Evolutionary conservation across 2,113 vertebrate species (phyloP).

Genomic region (Agelaius phoeniceus): DNA sequence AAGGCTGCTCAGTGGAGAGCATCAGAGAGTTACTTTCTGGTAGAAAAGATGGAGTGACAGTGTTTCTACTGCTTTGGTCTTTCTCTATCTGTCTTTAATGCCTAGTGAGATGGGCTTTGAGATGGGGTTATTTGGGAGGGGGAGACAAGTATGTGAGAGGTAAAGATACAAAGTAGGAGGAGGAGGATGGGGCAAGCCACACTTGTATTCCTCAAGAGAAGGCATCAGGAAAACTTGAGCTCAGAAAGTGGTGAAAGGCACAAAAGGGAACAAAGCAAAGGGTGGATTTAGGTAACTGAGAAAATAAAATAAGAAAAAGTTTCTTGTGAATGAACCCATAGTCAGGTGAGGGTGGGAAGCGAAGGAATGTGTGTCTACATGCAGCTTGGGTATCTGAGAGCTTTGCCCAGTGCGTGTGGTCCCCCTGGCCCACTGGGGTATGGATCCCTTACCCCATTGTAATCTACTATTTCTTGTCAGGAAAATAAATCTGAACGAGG

Average conservation of each 20-base stretch:
- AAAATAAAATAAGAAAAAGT: not conserved
- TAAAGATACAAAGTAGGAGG: not conserved
- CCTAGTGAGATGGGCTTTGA: not conserved
- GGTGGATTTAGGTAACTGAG: not conserved
- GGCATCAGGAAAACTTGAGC: accelerated
- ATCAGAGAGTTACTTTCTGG: not conserved
- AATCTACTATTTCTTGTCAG: not conserved
- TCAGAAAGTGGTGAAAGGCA: not conserved
- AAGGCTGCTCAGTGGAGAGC: not conserved
- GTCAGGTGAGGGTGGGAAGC: not conserved
- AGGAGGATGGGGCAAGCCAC: not conserved
- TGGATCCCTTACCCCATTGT: accelerated
- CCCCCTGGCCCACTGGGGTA: accelerated
- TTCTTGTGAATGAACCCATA: not conserved
- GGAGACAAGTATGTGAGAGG: not conserved
- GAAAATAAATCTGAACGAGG: not conserved
- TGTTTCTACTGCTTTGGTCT: not conserved
- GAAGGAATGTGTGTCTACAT: accelerated
- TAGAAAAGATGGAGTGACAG: not conserved
- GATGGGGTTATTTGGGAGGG: not conserved
- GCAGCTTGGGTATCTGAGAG: not conserved
- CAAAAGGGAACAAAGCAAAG: not conserved
- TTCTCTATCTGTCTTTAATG: not conserved
- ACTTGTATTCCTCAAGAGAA: not conserved
- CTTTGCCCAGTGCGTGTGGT: not conserved